These are phyloP conservation scores for Nothocercus nigrocapillus DNA, from an alignment of 2,113 vertebrate species.

Conservation along the genomic window DNA sequence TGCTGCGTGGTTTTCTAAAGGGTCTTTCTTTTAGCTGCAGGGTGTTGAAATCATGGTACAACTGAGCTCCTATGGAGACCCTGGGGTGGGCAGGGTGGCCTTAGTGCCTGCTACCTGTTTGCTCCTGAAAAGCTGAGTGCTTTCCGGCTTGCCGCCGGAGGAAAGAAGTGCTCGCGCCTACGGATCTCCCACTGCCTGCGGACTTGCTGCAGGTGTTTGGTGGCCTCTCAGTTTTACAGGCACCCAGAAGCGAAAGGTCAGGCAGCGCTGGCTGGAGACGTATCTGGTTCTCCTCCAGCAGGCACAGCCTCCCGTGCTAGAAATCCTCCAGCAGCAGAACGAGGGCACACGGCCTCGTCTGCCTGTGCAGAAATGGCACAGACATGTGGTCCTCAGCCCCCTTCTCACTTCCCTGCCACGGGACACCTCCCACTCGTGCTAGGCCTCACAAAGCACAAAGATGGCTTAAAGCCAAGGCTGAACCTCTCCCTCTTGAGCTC, in stretches of 20 bases:
- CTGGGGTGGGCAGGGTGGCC: neutral
- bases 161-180: neutral
- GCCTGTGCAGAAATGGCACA: neutral
- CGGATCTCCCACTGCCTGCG: accelerated
- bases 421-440: neutral
- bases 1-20: neutral
- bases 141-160: neutral
- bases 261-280: neutral
- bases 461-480: neutral
- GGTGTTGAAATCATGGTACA: neutral
- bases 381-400: neutral
- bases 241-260: neutral
- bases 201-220: neutral
- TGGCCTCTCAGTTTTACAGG: neutral
- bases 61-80: neutral
- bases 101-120: accelerated
- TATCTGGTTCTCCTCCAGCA: neutral
- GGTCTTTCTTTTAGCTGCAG: neutral
- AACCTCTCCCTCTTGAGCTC: neutral
- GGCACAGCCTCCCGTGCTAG: neutral
- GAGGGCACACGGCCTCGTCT: neutral
- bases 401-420: neutral
- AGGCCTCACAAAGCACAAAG: neutral
- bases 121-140: neutral
- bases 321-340: neutral